These are phyloP conservation scores for Acestrorhynchus altus DNA, from an alignment of 2,797 vertebrate species.

Conservation along the genomic window DNA sequence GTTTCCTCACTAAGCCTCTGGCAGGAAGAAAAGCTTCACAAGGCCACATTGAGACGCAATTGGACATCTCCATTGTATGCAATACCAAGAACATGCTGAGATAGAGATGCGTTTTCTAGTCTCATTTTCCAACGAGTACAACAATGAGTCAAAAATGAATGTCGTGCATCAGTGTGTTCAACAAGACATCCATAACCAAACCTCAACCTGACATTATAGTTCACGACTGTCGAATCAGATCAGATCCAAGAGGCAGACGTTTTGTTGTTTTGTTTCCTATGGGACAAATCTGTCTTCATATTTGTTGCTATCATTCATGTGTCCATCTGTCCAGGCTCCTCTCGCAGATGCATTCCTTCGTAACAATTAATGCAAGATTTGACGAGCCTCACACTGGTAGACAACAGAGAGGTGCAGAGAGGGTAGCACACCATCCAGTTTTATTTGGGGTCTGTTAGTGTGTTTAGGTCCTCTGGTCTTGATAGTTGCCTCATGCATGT, in stretches of 20 bases:
- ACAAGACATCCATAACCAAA: background rate
- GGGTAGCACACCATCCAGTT: no score
- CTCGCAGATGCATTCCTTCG: no score
- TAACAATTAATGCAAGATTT: no score
- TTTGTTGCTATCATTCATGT: slow-evolving; percentile 5
- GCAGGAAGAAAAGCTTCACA: background rate
- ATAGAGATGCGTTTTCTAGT: slow-evolving; percentile 3
- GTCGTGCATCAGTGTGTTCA: background rate
- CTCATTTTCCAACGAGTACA: background rate
- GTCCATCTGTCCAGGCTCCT: no score
- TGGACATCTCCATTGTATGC: slow-evolving; percentile 3
- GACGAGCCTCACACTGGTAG: no score
- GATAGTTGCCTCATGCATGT: no score
- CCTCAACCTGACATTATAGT: background rate
- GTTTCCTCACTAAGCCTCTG: slow-evolving; percentile 18
- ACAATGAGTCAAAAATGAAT: background rate
- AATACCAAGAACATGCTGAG: background rate
- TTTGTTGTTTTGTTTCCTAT: background rate
- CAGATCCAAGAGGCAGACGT: background rate
- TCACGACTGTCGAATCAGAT: slow-evolving; percentile 3
- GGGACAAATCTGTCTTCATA: background rate
- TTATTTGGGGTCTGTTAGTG: no score
- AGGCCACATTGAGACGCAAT: background rate
- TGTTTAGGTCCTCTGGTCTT: no score
- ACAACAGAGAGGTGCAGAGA: no score